phyloP scores from a whole-genome alignment of 1,140 invertebrate genomes.

The Saccostrea glomerata region DNA sequence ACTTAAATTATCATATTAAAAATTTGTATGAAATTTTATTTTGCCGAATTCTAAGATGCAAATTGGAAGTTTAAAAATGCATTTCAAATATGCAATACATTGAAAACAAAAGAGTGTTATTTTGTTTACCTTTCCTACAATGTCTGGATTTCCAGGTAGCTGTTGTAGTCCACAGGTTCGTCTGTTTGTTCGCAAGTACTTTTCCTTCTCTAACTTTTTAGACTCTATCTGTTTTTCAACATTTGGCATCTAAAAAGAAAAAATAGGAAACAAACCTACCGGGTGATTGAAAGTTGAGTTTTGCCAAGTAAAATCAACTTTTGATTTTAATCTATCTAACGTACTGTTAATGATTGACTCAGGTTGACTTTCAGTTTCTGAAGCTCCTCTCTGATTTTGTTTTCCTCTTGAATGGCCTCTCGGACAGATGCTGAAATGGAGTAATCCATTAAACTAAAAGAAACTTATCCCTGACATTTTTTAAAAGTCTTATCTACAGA shows the following conservation, averaged over 20 bases:
- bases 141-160: conserved; percentile 67
- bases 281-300: too few relatives aligned
- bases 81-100: too few relatives aligned
- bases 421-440: conserved; percentile 69
- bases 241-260: conserved; percentile 38
- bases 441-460: neutral
- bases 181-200: conserved; percentile 63
- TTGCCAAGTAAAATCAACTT: neutral
- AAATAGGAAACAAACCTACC: too few relatives aligned
- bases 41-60: too few relatives aligned
- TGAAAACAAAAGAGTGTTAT: too few relatives aligned
- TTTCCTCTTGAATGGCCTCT: conserved; percentile 71
- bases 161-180: conserved; percentile 69
- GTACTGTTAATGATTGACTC: conserved; percentile 58
- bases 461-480: too few relatives aligned
- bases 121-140: conserved; percentile 75
- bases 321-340: conserved; percentile 16
- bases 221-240: conserved; percentile 70
- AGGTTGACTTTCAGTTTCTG: conserved; percentile 68
- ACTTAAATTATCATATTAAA: too few relatives aligned
- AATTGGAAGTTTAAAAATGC: too few relatives aligned
- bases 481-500: too few relatives aligned
- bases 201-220: conserved; percentile 66
- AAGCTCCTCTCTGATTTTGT: conserved; percentile 68
- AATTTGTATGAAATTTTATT: too few relatives aligned